Evolutionary conservation across 2,888 invertebrate species (phyloP).

Genomic region (Cataglyphis livida): DNA sequence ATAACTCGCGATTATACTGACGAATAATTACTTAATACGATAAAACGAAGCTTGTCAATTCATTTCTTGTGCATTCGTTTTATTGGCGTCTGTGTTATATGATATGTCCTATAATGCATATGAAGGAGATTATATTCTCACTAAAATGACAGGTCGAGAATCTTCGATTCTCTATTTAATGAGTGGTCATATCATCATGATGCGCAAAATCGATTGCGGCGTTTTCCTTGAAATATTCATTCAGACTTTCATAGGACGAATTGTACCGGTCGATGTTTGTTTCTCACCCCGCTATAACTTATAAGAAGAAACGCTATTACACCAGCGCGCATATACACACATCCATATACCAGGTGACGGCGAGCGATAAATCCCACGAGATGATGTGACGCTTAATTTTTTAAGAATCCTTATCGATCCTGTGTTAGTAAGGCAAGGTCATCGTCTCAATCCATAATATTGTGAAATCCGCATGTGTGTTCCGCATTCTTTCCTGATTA

Average conservation of each 20-base stretch:
- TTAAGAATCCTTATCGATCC: slow-evolving; percentile 77
- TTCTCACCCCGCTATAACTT: slow-evolving; percentile 47
- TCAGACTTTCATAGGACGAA: slow-evolving; percentile 32
- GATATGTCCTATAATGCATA: not conserved
- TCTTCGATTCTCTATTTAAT: not conserved
- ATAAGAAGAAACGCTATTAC: slow-evolving; percentile 30
- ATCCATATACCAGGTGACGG: slow-evolving; percentile 63
- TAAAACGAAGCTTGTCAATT: slow-evolving; percentile 29
- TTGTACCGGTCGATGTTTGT: slow-evolving; percentile 55
- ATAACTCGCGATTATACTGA: slow-evolving; percentile 1
- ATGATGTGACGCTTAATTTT: slow-evolving; percentile 78
- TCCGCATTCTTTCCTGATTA: slow-evolving; percentile 62
- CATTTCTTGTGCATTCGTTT: slow-evolving; percentile 1
- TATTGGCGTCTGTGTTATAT: not conserved
- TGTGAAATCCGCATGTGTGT: slow-evolving; percentile 44
- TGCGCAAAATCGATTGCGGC: slow-evolving; percentile 58
- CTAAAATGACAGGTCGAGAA: not conserved
- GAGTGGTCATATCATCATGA: not conserved
- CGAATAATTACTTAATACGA: slow-evolving; percentile 23
- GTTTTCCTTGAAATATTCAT: slow-evolving; percentile 41
- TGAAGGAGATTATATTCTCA: not conserved
- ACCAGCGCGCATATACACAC: not conserved
- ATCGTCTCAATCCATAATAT: slow-evolving; percentile 54
- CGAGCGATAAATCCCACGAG: slow-evolving; percentile 75
- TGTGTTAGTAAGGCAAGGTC: slow-evolving; percentile 72